Evolutionary conservation across 2,797 vertebrate genomes (phyloP), one percentile per base, ranked within the genome.

Genomic region (Echeneis naucrates): DNA sequence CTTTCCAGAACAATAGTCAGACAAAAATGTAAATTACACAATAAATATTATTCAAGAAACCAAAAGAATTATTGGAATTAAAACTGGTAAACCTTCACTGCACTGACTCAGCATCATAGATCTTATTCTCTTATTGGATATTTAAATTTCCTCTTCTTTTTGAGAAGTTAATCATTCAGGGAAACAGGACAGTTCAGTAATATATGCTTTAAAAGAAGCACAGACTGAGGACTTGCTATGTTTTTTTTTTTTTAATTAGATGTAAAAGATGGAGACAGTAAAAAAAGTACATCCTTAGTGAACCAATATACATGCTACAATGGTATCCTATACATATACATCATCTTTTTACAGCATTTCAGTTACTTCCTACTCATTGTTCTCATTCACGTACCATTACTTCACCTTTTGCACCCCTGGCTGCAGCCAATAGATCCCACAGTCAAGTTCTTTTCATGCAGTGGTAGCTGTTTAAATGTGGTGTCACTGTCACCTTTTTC

Each of bases 231-330:
- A 88, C 79, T 84, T 80, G 71, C 84, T 90, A 73, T 2, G 78
- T 87, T 78, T 92, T 92, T 93, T 91, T n/a, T n/a, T 87, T 78
- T 92, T 92, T 93, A 91, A 91, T 93, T 57, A 84, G 83, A 94
- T 88, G 88, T 83, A 88, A 92, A 93, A 90, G 71, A 92, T 91
- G 87, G 84, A 89, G 81, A 91, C 81, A 78, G 81, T 91, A 90
- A 92, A 92, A 91, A 86, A 89, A 87, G 66, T 62, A 87, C 84
- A 91, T 85, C 79, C 75, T 82, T 67, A 87, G 60, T 27, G 45
- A 82, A 90, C 83, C 80, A 90, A 89, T 90, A 90, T 89, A 91
- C 88, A 93, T 75, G 76, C 83, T 84, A 85, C 61, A 90, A 68
- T 83, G 89, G 87, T 85, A 90, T 88, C 42, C 51, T 53, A 26